A percentile compares a stretch with the other conserved stretches of the same genome.
These are phyloP conservation scores for Macrosiphum euphorbiae DNA, from an alignment of 2,888 invertebrate genomes.

Conservation along the genomic window DNA sequence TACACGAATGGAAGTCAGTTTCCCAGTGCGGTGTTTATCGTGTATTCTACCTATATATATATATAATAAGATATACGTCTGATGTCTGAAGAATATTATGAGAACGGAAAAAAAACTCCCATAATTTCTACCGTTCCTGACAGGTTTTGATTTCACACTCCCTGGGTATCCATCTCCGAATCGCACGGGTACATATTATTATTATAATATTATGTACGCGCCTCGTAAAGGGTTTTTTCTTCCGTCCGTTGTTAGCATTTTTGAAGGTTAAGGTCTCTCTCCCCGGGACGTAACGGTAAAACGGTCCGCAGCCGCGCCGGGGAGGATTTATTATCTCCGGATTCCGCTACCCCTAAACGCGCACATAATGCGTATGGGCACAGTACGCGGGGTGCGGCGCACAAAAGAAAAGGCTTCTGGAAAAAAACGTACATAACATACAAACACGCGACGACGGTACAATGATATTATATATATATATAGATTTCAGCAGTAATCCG, in stretches of 20 bases:
- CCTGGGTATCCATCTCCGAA: slow-evolving; percentile 42
- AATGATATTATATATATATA: background rate
- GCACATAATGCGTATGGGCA: background rate
- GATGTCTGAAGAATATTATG: background rate
- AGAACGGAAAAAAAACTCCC: slow-evolving; percentile 41
- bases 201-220: slow-evolving; percentile 19
- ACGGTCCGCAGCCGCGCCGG: slow-evolving; percentile 44
- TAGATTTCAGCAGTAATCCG: slow-evolving; percentile 37
- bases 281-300: slow-evolving; percentile 57
- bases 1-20: slow-evolving; percentile 33
- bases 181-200: slow-evolving; percentile 8
- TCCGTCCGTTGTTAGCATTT: slow-evolving; percentile 14
- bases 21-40: slow-evolving; percentile 44
- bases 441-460: background rate
- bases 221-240: slow-evolving; percentile 56
- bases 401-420: slow-evolving; percentile 63
- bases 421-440: slow-evolving; percentile 37
- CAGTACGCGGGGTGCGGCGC: background rate
- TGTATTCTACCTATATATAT: slow-evolving; percentile 12
- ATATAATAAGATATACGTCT: background rate
- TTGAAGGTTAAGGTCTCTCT: slow-evolving; percentile 60
- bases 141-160: slow-evolving; percentile 62
- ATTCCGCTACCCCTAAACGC: slow-evolving; percentile 44
- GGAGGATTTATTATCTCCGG: slow-evolving; percentile 51
- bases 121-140: slow-evolving; percentile 58